Base-by-base conservation (phyloP, 1,140 invertebrate genomes). In the Caerostris darwini region DNA sequence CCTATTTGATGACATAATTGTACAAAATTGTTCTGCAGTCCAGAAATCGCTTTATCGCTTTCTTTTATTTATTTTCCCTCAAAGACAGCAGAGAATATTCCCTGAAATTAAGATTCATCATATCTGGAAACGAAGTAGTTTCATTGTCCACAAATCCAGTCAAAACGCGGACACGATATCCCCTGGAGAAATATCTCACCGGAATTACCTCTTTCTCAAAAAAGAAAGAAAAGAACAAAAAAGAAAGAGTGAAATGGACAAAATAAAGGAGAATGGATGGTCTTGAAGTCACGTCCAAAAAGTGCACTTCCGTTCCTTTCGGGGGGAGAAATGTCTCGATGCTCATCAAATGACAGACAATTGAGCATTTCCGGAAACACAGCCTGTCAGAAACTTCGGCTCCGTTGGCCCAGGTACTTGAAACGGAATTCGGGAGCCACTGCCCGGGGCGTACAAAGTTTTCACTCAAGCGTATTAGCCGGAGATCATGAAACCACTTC, bases 301-400 rank as follows among this genome's bases (percentile, higher is more conserved):
- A n/a, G n/a, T 71, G 12, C 34, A 61, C 87, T 54, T 71, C 53
- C 4, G 12, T 34, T 34, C 2, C 34, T 34, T 34, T 2, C 2
- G 34, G 34, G 0, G 34, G 53, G 14, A 71, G 7, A 67, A 69
- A 17, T 69, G 14, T 71, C 17, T 34, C 67, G n/a, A n/a, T n/a
- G n/a, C 34, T 67, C 86, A 67, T 89, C 87, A 89, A n/a, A 57
- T 69, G 87, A 67, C 87, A 50, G 87, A 69, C 87, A 89, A 89
- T 89, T 71, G 87, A 89, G 54, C 87, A 89, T 89, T 89, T 89
- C 87, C 67, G 87, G 87, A 89, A 89, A 69, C 61, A 89, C 64
- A 34, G 5, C 12, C 64, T 89, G 67, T 71, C 87, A 89, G 12
- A 89, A 89, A 89, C 64, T 89, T 89, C 87, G 87, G 87, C 19